Evolutionary conservation across 1,140 invertebrate genomes (phyloP), one percentile per base, ranked within the genome.

Genomic region (Chionoecetes opilio): DNA sequence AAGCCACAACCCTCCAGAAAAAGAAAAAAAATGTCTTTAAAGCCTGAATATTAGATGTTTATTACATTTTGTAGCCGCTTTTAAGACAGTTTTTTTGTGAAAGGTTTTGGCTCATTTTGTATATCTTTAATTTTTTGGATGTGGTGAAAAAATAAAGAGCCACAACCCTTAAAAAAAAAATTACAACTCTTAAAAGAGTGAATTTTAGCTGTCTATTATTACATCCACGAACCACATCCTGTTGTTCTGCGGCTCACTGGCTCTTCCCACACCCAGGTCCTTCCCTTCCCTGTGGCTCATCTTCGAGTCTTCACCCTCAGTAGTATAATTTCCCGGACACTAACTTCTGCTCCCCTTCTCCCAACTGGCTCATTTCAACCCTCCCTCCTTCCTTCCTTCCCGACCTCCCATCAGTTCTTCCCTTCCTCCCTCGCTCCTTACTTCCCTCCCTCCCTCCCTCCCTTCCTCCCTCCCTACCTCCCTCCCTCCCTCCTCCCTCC

Each of bases 311-410:
- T 75, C 63, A 75, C 63, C 63, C 63, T 75, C 63, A 75, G 63
- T 75, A 75, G 63, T 75, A 75, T 75, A 75, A 75, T 75, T 75
- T 75, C 63, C 63, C 63, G 63, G 63, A 75, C 63, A 75, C 63
- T 75, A 75, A 75, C 63, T 75, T 75, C 63, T 75, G 63, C 63
- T 75, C 63, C 63, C 63, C 63, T 75, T 26, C 63, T 75, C 63
- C 63, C 63, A 75, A 75, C 63, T 21, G 63, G 63, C 63, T 75
- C 63, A 75, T 75, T 75, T 75, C n/a, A 75, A 75, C 63, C 63
- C 63, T 75, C 63, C 63, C 8, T 75, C 53, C 63, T 2, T 75
- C 63, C 63, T 17, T 75, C 21, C 63, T n/a, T 75, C 63, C 63
- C 63, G 5, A 5, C 14, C 41, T 46, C 41, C 41, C 41, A n/a